These are phyloP conservation scores for Hystrix cristata DNA, from an alignment of 2,113 vertebrate species.

Conservation along the genomic window DNA sequence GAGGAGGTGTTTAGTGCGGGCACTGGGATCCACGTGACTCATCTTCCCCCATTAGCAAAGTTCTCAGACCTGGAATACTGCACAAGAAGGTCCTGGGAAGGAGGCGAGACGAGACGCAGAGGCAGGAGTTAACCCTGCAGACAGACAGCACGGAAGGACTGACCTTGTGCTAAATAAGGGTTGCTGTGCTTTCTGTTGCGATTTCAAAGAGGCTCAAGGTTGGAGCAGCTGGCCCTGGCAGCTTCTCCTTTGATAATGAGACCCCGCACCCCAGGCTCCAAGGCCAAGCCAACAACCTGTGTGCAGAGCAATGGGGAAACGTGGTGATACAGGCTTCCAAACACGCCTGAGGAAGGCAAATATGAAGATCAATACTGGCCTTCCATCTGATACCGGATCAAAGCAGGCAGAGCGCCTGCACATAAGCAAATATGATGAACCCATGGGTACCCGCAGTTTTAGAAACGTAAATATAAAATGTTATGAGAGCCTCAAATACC, in stretches of 20 bases:
- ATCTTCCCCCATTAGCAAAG: not conserved
- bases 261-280: not conserved
- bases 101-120: not conserved
- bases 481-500: not conserved
- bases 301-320: conserved; percentile 2
- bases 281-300: conserved; percentile 61
- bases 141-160: not conserved
- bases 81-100: not conserved
- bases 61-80: not conserved
- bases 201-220: conserved; percentile 76
- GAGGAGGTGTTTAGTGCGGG: not conserved
- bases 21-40: not conserved
- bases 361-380: conserved; percentile 35
- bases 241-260: conserved; percentile 47
- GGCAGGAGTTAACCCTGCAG: not conserved
- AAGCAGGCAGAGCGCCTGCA: conserved; percentile 14
- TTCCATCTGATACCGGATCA: conserved; percentile 24
- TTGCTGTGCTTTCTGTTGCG: conserved; percentile 6
- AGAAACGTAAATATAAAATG: conserved; percentile 32
- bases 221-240: not conserved
- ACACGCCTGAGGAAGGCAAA: conserved; percentile 13
- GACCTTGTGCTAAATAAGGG: not conserved
- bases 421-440: conserved; percentile 21
- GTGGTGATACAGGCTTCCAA: conserved; percentile 43
- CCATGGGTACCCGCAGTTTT: not conserved